Base-by-base conservation (phyloP, 35 echinoderm and acorn worm genomes). In the Amphiura filiformis region DNA sequence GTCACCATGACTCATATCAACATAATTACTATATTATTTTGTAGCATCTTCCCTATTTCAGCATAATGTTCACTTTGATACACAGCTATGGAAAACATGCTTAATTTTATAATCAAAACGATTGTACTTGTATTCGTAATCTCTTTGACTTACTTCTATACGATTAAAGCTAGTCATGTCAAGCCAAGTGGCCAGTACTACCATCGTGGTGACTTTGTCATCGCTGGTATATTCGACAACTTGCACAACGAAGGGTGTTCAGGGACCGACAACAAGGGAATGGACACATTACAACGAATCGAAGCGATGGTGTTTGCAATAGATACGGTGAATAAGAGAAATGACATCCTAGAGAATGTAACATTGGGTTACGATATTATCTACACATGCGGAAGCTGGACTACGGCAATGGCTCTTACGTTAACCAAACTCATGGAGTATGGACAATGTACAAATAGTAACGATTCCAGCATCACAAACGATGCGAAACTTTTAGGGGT, bases 221-320 rank as follows among this genome's bases (percentile, higher is more conserved):
- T 99, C 13, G 93, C 93, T 13, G 96, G 96, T 0, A 75, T 99
- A 32, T 94, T 99, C 32, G 93, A 93, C 0, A 36, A 95, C 15
- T 93, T 95, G 39, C 76, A 88, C 26, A 94, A 99, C 34, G 57
- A 95, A 22, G 92, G 95, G 7, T 70, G 39, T 81, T 32, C 87
- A 22, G 92, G 90, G 56, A 93, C 90, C 0, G 26, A 75, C 26
- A 64, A 89, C 0, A 86, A 86, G 5, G 87, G 38, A 18, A 26
- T 99, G 2, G 84, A 75, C 0, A 84, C 93, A 7, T 56, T 99
- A 28, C 87, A 93, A 80, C 40, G 93, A 1, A 39, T 93, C 0
- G 96, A 99, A 83, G 96, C 96, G 2, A 99, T 99, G 93, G 93
- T 86, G 5, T 99, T 78, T 83, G 90, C 91, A 18, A 83, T 99